A percentile compares a stretch with the other conserved stretches of the same genome.
Evolutionary conservation across 2,113 vertebrate species (phyloP).

Genomic region (Cyprinus carpio): DNA sequence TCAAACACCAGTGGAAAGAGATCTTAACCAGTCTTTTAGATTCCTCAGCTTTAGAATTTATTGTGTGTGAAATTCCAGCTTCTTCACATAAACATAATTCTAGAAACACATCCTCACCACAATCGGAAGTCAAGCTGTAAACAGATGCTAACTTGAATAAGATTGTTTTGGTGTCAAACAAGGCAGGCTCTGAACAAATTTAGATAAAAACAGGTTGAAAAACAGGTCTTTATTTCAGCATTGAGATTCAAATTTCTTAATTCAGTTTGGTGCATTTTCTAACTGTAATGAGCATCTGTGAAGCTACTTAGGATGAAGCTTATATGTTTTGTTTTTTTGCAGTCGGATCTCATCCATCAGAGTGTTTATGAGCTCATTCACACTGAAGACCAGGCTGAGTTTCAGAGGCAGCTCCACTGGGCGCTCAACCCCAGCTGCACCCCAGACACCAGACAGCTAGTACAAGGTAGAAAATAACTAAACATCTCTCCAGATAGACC

Average conservation of each 20-base stretch:
- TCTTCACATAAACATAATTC: not conserved
- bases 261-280: not conserved
- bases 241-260: not conserved
- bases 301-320: not conserved
- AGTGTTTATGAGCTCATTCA: constrained; percentile 86
- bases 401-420: constrained; percentile 85
- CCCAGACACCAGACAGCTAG: constrained; percentile 66
- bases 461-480: constrained; percentile 65
- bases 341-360: constrained; percentile 88
- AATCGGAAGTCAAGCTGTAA: no score
- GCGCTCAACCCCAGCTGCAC: constrained; percentile 73
- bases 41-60: not conserved
- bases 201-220: no score
- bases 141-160: no score
- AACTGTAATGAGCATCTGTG: not conserved
- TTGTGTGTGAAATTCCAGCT: not conserved
- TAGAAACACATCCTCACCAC: not conserved
- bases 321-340: constrained; percentile 18
- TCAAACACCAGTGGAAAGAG: not conserved
- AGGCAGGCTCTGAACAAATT: no score
- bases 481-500: not conserved
- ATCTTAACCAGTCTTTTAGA: not conserved
- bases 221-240: constrained; percentile 33
- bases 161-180: no score
- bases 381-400: constrained; percentile 83